phyloP scores from a whole-genome alignment of 92 coral and sea anemone species.

The Parazoanthus swiftii region DNA sequence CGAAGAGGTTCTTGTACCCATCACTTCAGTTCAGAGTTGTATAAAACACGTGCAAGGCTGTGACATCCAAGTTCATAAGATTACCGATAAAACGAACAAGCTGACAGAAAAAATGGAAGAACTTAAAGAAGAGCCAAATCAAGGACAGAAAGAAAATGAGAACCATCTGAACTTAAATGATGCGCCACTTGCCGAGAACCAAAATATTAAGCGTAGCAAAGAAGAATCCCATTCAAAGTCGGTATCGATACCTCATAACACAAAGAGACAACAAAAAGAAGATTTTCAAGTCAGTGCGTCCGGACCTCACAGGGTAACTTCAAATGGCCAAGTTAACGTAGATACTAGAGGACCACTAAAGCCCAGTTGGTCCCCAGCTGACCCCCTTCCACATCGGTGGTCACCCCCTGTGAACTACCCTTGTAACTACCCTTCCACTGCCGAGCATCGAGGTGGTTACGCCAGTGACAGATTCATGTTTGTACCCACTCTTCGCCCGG shows the following conservation, averaged over 20 bases:
- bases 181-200: background rate
- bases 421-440: background rate
- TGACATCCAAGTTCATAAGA: background rate
- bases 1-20: background rate
- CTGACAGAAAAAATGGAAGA: background rate
- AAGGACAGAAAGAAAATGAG: background rate
- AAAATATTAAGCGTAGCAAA: background rate
- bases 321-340: too few species aligned
- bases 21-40: background rate
- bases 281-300: background rate
- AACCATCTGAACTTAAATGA: background rate
- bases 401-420: background rate
- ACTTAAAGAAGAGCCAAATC: background rate
- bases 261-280: background rate
- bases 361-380: background rate
- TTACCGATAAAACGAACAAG: background rate
- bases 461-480: background rate
- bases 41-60: background rate
- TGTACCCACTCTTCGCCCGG: background rate
- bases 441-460: background rate
- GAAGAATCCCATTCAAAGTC: background rate
- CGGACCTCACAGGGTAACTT: background rate
- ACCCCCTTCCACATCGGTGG: background rate
- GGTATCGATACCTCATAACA: background rate
- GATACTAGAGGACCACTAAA: background rate